phyloP scores from a whole-genome alignment of 2,888 invertebrate species.

The Mythimna ferrago region DNA sequence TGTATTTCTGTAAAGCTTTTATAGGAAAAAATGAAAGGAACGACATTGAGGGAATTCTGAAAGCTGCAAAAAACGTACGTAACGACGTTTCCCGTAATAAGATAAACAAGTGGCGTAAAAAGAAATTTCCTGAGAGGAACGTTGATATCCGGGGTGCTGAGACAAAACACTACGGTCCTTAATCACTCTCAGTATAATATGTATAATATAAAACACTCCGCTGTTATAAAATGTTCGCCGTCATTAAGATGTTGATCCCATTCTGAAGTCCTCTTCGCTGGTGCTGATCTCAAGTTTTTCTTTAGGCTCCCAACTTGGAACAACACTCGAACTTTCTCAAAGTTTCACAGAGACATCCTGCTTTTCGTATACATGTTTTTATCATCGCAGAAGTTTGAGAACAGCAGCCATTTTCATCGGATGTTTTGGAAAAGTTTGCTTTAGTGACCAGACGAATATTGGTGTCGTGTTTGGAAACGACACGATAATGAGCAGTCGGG shows the following conservation, averaged over 20 bases:
- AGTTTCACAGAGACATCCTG: conserved; percentile 54
- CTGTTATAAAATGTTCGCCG: conserved; percentile 32
- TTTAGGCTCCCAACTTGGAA: conserved; percentile 54
- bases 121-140: conserved; percentile 30
- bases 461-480: conserved; percentile 10
- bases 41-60: conserved; percentile 38
- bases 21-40: conserved; percentile 42
- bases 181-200: not conserved
- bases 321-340: conserved; percentile 57
- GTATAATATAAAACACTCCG: conserved; percentile 4
- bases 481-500: conserved; percentile 19
- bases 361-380: conserved; percentile 59
- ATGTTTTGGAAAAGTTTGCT: conserved; percentile 53
- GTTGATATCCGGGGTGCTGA: conserved; percentile 18
- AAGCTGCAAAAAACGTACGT: conserved; percentile 47
- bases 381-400: conserved; percentile 47
- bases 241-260: conserved; percentile 61
- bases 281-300: conserved; percentile 56
- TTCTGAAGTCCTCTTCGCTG: conserved; percentile 41
- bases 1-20: conserved; percentile 50
- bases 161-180: conserved; percentile 6
- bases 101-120: conserved; percentile 50
- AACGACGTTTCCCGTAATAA: conserved; percentile 48
- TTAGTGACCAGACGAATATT: conserved; percentile 34
- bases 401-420: conserved; percentile 49